phyloP scores from a whole-genome alignment of 2,888 invertebrate genomes.

The Iselma pallidipennis region DNA sequence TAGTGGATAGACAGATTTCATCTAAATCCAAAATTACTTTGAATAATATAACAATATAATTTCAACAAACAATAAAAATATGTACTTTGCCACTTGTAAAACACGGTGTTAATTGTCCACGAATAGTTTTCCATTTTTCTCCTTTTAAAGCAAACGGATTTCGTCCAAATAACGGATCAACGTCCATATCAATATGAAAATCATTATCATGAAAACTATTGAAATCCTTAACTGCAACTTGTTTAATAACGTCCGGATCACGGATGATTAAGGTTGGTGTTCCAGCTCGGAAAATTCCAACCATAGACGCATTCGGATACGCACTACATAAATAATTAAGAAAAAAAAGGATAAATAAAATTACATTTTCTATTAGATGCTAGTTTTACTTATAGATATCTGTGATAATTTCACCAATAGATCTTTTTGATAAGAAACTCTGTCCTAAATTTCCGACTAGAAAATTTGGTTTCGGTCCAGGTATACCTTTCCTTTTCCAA shows the following conservation, averaged over 20 bases:
- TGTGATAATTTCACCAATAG: conserved; percentile 35
- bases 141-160: conserved; percentile 58
- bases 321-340: background rate
- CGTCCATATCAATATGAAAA: conserved; percentile 48
- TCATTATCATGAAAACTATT: conserved; percentile 50
- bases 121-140: conserved; percentile 57
- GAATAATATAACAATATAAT: no score
- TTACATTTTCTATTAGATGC: no score
- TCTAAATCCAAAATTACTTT: no score
- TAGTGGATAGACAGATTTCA: conserved; percentile 58
- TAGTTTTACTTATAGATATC: conserved; percentile 42
- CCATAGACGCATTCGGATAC: conserved; percentile 35
- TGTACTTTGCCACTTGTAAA: conserved; percentile 57
- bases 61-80: background rate
- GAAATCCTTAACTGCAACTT: conserved; percentile 48
- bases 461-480: conserved; percentile 32
- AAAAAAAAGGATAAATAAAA: no score
- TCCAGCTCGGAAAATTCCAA: conserved; percentile 47
- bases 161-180: conserved; percentile 56
- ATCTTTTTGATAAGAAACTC: conserved; percentile 34
- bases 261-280: conserved; percentile 44
- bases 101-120: conserved; percentile 57
- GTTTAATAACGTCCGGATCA: conserved; percentile 48
- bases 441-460: conserved; percentile 36
- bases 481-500: conserved; percentile 40